A percentile compares a stretch with the other conserved stretches of the same genome.
Conservation (phyloP, 2,888 invertebrate species). For the Drosophila aldrichi region DNA sequence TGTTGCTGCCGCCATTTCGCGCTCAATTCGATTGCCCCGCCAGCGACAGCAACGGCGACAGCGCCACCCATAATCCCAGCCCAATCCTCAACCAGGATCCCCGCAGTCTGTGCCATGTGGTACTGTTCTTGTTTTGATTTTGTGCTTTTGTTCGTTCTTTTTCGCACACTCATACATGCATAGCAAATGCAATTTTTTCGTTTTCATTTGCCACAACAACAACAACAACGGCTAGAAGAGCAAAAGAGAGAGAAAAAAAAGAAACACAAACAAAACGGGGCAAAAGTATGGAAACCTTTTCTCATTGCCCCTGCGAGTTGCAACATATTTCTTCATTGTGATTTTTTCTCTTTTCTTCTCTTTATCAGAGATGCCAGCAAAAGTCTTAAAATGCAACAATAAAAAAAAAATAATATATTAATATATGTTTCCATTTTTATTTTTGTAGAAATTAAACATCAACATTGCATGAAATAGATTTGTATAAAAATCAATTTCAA, state of each 20-base stretch:
- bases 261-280: constrained; percentile 16
- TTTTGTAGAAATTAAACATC: not conserved
- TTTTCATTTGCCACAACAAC: constrained; percentile 66
- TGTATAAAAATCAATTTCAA: constrained; percentile 35
- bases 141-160: constrained; percentile 42
- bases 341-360: not conserved
- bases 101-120: constrained; percentile 56
- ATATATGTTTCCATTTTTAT: not conserved
- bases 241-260: not conserved
- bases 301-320: constrained; percentile 62
- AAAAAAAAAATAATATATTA: not conserved
- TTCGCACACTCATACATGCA: constrained; percentile 41
- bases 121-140: constrained; percentile 76
- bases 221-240: constrained; percentile 17
- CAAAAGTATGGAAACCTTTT: constrained; percentile 49
- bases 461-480: not conserved
- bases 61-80: constrained; percentile 6
- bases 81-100: constrained; percentile 13
- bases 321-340: constrained; percentile 51
- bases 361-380: not conserved
- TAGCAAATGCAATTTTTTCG: constrained; percentile 74
- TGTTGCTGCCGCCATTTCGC: constrained; percentile 55
- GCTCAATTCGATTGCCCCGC: constrained; percentile 64
- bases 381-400: not conserved
- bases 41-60: constrained; percentile 14